A percentile compares a stretch with the other conserved stretches of the same genome.
Conservation (phyloP, 2,797 vertebrate genomes). For the Clamator glandarius region DNA sequence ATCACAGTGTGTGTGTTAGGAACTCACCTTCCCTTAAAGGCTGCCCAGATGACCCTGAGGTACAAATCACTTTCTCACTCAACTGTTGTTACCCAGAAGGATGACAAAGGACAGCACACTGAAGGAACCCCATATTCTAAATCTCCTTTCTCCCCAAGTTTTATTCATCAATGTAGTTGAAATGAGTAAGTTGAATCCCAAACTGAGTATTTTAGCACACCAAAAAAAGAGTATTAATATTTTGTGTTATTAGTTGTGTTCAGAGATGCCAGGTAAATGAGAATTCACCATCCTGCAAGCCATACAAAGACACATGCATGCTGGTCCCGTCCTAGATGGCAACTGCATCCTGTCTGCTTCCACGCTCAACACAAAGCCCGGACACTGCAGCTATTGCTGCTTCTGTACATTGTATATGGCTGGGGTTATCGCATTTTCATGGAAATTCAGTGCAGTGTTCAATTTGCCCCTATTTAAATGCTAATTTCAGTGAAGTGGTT, state of each 20-base stretch:
- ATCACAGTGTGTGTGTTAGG: neutral
- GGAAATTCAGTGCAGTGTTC: conserved; percentile 37
- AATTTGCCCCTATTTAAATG: conserved; percentile 64
- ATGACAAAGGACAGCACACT: neutral
- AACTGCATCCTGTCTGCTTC: neutral
- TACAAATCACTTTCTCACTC: neutral
- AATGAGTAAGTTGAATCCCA: neutral
- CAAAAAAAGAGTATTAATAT: neutral
- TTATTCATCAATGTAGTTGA: neutral
- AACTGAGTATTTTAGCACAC: neutral
- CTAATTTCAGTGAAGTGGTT: conserved; percentile 60
- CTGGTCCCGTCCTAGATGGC: neutral
- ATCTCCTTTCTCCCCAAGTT: neutral
- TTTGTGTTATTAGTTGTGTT: neutral
- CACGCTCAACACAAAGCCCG: neutral
- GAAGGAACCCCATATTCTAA: neutral
- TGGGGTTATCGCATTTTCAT: neutral
- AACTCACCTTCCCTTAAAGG: neutral
- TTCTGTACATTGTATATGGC: neutral
- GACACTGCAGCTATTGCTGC: neutral
- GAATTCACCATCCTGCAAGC: neutral
- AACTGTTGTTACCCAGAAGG: neutral
- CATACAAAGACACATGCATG: accelerated
- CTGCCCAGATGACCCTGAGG: neutral
- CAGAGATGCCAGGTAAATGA: neutral